A percentile compares a stretch with the other conserved stretches of the same genome.
Evolutionary conservation across 2,888 invertebrate species (phyloP).

Genomic region (Scaptomyza reducta): DNA sequence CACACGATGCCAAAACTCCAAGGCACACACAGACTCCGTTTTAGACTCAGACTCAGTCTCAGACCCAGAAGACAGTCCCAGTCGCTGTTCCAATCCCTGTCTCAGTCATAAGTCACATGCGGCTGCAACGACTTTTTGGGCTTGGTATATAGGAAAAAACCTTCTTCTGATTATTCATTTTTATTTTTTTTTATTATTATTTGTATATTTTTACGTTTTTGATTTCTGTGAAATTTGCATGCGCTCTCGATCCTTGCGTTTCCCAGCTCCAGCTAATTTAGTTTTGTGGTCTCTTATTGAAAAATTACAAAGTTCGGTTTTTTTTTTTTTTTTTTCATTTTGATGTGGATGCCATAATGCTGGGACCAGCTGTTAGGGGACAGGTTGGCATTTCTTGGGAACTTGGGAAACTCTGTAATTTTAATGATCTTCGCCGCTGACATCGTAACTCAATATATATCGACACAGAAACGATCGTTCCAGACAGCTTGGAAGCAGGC

Average conservation of each 20-base stretch:
- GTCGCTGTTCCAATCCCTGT: constrained; percentile 26
- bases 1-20: constrained; percentile 39
- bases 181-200: constrained; percentile 53
- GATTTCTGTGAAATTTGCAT: constrained; percentile 77
- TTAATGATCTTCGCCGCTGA: constrained; percentile 72
- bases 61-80: constrained; percentile 4
- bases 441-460: constrained; percentile 64
- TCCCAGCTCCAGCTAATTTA: constrained; percentile 67
- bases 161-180: constrained; percentile 42
- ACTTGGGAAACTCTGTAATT: constrained; percentile 68
- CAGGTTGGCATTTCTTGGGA: constrained; percentile 40
- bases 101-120: constrained; percentile 77
- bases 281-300: constrained; percentile 71
- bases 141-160: constrained; percentile 37
- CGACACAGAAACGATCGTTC: constrained; percentile 55
- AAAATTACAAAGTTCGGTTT: constrained; percentile 64
- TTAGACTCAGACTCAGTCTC: constrained; percentile 25
- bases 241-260: constrained; percentile 36
- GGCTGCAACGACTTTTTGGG: constrained; percentile 70
- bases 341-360: constrained; percentile 23
- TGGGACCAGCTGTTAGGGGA: constrained; percentile 35
- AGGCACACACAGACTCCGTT: constrained; percentile 6
- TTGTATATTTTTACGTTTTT: constrained; percentile 63
- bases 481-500: constrained; percentile 75
- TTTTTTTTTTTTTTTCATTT: constrained; percentile 19